phyloP scores from a whole-genome alignment of 2,113 vertebrate species.

The Cinclus mexicanus region DNA sequence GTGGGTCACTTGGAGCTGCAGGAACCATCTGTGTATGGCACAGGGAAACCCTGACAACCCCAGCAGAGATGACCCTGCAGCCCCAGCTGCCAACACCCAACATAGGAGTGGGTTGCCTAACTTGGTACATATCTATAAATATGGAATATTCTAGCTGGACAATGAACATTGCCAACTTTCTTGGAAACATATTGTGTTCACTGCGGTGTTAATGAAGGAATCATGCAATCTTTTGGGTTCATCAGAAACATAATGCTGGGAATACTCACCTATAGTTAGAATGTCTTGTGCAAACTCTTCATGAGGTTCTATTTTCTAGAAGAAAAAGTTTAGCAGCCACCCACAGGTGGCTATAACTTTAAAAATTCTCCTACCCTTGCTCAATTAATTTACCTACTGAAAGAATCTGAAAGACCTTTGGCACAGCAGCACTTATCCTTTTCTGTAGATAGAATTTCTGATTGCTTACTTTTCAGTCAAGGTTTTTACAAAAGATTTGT shows the following conservation, averaged over 20 bases:
- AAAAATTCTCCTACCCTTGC: neutral
- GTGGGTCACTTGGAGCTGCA: accelerated
- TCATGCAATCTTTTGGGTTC: neutral
- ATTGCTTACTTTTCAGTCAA: neutral
- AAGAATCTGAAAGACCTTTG: neutral
- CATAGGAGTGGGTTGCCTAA: neutral
- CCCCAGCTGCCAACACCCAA: accelerated
- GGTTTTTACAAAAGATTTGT: neutral
- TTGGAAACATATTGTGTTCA: neutral
- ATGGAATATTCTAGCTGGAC: neutral
- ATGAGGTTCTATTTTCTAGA: neutral
- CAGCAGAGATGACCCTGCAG: neutral
- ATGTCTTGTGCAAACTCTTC: neutral
- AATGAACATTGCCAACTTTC: neutral
- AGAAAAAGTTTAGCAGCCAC: neutral
- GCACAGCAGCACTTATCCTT: neutral
- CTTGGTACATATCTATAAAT: neutral
- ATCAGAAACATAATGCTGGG: neutral
- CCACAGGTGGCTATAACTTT: neutral
- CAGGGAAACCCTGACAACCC: neutral
- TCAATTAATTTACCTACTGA: neutral
- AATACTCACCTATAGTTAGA: neutral
- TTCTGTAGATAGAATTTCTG: neutral
- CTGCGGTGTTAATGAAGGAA: neutral
- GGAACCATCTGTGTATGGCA: neutral